phyloP scores from a whole-genome alignment of 2,888 invertebrate genomes.

The Sericinus montela region DNA sequence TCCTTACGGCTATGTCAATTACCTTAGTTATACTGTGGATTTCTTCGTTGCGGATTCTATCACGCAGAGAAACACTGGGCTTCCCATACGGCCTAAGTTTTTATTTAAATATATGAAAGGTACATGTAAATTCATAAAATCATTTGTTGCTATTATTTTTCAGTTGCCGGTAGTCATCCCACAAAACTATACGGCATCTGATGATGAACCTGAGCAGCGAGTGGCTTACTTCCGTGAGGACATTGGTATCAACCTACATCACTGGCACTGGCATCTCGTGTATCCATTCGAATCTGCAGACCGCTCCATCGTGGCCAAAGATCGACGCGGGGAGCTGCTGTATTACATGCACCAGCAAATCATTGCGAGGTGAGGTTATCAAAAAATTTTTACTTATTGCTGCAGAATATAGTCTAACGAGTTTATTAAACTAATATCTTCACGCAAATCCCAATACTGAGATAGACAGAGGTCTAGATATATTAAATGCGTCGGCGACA shows the following conservation, averaged over 20 bases:
- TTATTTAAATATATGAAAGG: no score
- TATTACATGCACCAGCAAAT: slow-evolving; percentile 84
- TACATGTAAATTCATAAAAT: no score
- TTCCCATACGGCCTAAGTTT: no score
- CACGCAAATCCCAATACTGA: no score
- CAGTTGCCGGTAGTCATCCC: slow-evolving; percentile 81
- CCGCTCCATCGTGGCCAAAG: slow-evolving; percentile 72
- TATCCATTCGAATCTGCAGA: slow-evolving; percentile 82
- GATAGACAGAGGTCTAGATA: no score
- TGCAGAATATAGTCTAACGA: no score
- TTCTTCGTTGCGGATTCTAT: no score
- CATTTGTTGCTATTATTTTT: not conserved
- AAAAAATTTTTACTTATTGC: not conserved
- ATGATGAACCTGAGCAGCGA: slow-evolving; percentile 84
- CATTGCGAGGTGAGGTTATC: slow-evolving; percentile 77
- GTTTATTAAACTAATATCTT: no score
- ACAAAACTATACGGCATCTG: slow-evolving; percentile 83
- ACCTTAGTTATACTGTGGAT: no score
- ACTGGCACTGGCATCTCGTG: slow-evolving; percentile 91
- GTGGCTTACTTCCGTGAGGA: slow-evolving; percentile 87
- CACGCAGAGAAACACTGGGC: no score
- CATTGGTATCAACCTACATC: slow-evolving; percentile 86
- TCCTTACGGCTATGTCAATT: no score
- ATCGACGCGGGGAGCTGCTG: slow-evolving; percentile 84
- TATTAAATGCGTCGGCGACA: no score